Percentiles rank a stretch among this genome's conserved stretches.
Evolutionary conservation across 2,888 invertebrate genomes (phyloP).

Genomic region (Brachylomia viminalis): DNA sequence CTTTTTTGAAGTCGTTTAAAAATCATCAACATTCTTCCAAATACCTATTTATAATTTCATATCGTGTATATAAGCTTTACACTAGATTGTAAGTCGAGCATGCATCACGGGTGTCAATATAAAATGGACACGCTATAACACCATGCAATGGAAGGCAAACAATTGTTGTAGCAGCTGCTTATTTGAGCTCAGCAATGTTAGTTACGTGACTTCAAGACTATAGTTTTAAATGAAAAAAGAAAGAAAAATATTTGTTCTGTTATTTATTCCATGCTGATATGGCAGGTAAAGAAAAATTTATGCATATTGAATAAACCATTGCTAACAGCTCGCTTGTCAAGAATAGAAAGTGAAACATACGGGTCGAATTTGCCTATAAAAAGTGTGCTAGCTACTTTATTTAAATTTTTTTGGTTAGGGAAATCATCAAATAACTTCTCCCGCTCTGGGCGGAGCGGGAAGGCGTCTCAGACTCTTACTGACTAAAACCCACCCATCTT

Average conservation of each 20-base stretch:
- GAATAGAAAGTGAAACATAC: constrained; percentile 10
- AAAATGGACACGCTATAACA: constrained; percentile 49
- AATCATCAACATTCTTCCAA: background rate
- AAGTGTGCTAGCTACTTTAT: background rate
- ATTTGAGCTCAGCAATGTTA: constrained; percentile 52
- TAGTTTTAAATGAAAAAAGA: constrained; percentile 40
- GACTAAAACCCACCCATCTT: no score
- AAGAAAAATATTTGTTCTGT: constrained; percentile 44
- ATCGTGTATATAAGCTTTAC: background rate
- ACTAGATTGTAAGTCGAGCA: constrained; percentile 18
- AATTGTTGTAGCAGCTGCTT: constrained; percentile 61
- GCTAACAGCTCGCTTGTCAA: constrained; percentile 23
- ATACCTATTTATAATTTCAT: background rate
- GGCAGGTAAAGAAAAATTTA: constrained; percentile 20
- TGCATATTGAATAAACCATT: constrained; percentile 29
- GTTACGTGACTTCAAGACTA: constrained; percentile 59
- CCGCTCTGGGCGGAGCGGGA: no score
- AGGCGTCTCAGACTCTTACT: no score
- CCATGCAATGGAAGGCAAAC: constrained; percentile 65
- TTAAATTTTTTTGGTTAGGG: no score
- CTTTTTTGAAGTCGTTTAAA: no score
- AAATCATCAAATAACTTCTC: no score
- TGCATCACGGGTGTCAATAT: constrained; percentile 37
- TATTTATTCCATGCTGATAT: constrained; percentile 45
- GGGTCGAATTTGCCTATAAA: background rate